Base-by-base conservation (phyloP, 2,113 vertebrate genomes). In the Leucopsar rothschildi region DNA sequence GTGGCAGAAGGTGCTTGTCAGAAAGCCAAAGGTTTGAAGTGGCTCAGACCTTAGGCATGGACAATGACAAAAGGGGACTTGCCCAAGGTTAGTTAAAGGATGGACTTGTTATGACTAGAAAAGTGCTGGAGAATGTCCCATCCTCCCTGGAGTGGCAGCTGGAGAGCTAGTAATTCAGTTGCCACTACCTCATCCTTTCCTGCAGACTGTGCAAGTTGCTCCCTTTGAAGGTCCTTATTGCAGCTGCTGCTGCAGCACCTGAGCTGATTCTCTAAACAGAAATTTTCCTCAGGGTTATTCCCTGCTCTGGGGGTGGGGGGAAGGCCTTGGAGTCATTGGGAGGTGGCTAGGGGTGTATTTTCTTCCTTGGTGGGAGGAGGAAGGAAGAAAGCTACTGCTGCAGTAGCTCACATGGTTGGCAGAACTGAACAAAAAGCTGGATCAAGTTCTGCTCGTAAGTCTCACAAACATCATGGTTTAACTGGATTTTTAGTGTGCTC, bases 111-210 rank as follows among this genome's bases (percentile, higher is more conserved):
- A 15, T 33, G 20, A 90, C 77, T 20, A 77, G 64, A 65, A 49
- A 31, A 80, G 66, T 71, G 52, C 68, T 96, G 82, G 56, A 84
- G 21, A 88, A 66, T 10, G 20, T 80, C 68, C 88, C 64, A 71
- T 80, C 44, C 76, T 94, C 63, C 60, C 61, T 50, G 24, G 75
- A 80, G 79, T 94, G 90, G 75, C 85, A 93, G 75, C 88, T 95
- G 90, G n/a, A 96, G 56, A 94, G 82, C 65, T 55, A 71, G 1
- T 35, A 82, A 31, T 92, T 93, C 85, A 78, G 93, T 81, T 92
- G 95, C 90, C 93, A 86, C 89, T 94, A 93, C 95, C 92, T 96
- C 90, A 85, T 72, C 63, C 59, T 80, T 65, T 60, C 71, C 91
- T 93, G 68, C 71, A 88, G 56, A 37, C 45, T 94, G 27, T 68